These are phyloP conservation scores for Orthonevra nobilis DNA, from an alignment of 2,888 invertebrate species.

Conservation along the genomic window DNA sequence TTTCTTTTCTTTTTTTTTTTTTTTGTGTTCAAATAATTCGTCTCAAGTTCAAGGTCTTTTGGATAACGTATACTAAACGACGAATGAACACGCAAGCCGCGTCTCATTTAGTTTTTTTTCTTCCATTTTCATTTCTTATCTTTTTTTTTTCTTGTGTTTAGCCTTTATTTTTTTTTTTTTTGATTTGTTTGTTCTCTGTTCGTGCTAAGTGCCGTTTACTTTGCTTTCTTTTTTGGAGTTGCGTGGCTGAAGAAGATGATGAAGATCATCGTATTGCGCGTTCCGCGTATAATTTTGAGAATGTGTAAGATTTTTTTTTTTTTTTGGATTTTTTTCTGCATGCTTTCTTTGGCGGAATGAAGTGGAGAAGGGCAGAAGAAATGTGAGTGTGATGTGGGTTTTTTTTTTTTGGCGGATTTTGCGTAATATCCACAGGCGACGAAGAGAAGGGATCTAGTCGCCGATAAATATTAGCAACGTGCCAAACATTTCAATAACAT, in stretches of 20 bases:
- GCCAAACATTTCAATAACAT: conserved; percentile 23
- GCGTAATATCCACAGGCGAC: conserved; percentile 22
- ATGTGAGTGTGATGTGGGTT: conserved; percentile 9
- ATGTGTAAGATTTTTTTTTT: conserved; percentile 7
- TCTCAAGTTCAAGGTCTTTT: conserved; percentile 81
- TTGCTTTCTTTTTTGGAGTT: conserved; percentile 62
- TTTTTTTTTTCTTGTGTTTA: conserved; percentile 17
- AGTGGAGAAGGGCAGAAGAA: neutral
- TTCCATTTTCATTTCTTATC: conserved; percentile 28
- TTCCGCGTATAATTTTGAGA: conserved; percentile 7
- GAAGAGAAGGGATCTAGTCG: conserved; percentile 2
- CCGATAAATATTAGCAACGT: conserved; percentile 17
- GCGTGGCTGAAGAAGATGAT: conserved; percentile 2
- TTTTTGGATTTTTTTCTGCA: conserved; percentile 3
- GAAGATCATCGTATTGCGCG: conserved; percentile 29
- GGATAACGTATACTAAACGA: conserved; percentile 76
- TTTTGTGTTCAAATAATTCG: conserved; percentile 79
- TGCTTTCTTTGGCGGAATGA: conserved; percentile 16
- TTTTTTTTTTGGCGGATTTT: conserved; percentile 6
- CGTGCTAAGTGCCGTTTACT: conserved; percentile 60
- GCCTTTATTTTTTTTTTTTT: conserved; percentile 36
- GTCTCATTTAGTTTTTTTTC: conserved; percentile 51
- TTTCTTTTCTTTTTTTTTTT: conserved; percentile 52
- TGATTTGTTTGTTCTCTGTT: conserved; percentile 28
- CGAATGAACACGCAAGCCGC: conserved; percentile 61